Base-by-base conservation (phyloP, 2,888 invertebrate species). In the Parasteatoda lunata region DNA sequence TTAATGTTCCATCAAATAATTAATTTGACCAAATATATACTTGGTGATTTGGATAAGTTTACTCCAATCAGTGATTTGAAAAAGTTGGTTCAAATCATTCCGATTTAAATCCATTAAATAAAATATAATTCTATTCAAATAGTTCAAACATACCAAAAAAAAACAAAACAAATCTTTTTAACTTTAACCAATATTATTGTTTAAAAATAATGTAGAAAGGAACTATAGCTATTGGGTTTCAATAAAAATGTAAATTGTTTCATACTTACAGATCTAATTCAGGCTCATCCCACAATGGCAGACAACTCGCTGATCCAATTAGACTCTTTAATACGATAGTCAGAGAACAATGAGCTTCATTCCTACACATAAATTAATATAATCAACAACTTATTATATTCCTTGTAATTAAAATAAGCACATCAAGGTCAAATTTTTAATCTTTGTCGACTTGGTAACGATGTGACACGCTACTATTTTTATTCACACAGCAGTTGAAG, bases 221-320 rank as follows among this genome's bases (percentile, higher is more conserved):
- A 48, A 59, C 52, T 54, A 30, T 30, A 30, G 30, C 30, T 30
- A 30, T 30, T 30, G 30, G 30, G 30, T 30, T 30, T 30, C 2
- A 30, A 54, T 54, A 9, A 54, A 54, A 54, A 54, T 11, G 1
- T 3, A 54, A 7, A 2, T 54, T 7, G 54, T 4, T 9, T 59
- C 0, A 84, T 84, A 54, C 92, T 91, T 90, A 92, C 91, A 92
- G 88, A 13, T 90, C 76, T 45, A 93, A 90, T 30, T 91, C 90
- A 51, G 92, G 91, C 91, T 95, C 95, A 49, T 95, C 92, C 93
- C 96, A 95, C 83, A 94, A 92, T 3, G 96, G 96, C 85, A 97
- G 92, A 81, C 95, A 93, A 77, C 93, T 93, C 78, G 95, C 94
- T 45, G 93, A 91, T 78, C 95, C 95, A 3, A 94, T 93, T 86